These are phyloP conservation scores for Kuschelorhynchus macadamiae DNA, from an alignment of 2,888 invertebrate species.

Conservation along the genomic window DNA sequence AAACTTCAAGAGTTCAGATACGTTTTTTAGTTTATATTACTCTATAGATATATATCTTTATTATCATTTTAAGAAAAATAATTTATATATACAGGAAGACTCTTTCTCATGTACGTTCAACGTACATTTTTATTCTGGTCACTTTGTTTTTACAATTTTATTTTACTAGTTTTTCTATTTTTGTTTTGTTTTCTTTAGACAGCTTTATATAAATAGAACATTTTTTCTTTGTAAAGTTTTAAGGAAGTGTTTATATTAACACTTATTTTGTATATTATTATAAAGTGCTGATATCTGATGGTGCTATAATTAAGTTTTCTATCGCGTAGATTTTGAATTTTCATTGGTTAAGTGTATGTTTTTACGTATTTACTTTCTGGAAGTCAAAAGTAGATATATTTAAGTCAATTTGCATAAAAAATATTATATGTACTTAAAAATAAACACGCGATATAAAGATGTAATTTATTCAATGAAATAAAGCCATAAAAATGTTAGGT, in stretches of 20 bases:
- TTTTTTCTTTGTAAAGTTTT: background rate
- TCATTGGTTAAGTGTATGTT: too few species aligned
- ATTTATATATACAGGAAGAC: conserved; percentile 14
- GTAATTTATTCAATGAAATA: background rate
- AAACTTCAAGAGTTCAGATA: conserved; percentile 5
- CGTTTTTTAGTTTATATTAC: conserved; percentile 10
- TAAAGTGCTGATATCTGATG: conserved; percentile 26
- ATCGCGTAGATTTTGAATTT: too few species aligned
- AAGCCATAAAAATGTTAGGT: conserved; percentile 1
- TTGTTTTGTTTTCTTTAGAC: conserved; percentile 18
- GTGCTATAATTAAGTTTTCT: conserved; percentile 9
- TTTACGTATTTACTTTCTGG: too few species aligned
- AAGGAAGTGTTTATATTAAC: background rate
- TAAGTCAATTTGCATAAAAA: background rate
- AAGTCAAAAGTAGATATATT: background rate
- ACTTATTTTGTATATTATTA: conserved; percentile 15
- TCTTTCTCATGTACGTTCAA: conserved; percentile 19
- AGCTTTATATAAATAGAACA: background rate
- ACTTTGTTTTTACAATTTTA: conserved; percentile 11
- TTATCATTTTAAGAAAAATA: conserved; percentile 5
- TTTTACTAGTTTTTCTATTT: conserved; percentile 6
- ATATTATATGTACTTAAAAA: conserved; percentile 11
- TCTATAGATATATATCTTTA: conserved; percentile 9
- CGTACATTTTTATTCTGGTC: conserved; percentile 30
- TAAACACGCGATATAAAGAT: conserved; percentile 4